Evolutionary conservation across 1,140 invertebrate genomes (phyloP), one percentile per base, ranked within the genome.

Genomic region (Zaprionus vittiger): DNA sequence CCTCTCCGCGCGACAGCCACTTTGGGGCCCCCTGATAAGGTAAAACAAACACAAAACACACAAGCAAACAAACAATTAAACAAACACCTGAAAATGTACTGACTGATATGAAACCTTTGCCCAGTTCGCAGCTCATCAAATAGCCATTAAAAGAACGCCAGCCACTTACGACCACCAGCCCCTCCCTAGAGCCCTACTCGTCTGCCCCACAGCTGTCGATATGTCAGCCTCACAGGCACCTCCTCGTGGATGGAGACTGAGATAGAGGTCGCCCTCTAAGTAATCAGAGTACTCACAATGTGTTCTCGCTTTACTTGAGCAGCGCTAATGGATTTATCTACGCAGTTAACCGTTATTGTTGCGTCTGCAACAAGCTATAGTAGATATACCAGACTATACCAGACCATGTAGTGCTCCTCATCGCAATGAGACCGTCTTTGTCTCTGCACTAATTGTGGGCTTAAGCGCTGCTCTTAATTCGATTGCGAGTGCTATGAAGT

Each of bases 91-190:
- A 49, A 68, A 17, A 15, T 24, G 31, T 34, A 34, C 31, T 34
- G 31, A 37, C 28, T 49, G 55, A 47, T 57, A 52, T 34, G 22
- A 34, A n/a, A 44, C 47, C 47, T 52, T 52, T 52, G 47, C 47
- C 11, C 9, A 4, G 12, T 17, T 41, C 15, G 37, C 55, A 52
- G 52, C 56, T 49, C 56, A 59, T 66, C 26, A 68, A 68, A 60
- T 60, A 47, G 38, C 56, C 28, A 69, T 69, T 60, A 68, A 59
- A 55, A 57, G 26, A 68, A 47, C 20, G 47, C 57, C 56, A 31
- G 22, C 34, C 49, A 63, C 60, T 64, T 44, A 47, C 15, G n/a
- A 47, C 0, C 41, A 7, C 6, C 26, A 28, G 6, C 26, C 5
- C n/a, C 41, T 14, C 12, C 28, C 28, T 11, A 3, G 28, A 14